These are phyloP conservation scores for Drosophila glabriapex DNA, from an alignment of 2,888 invertebrate genomes.

Conservation along the genomic window DNA sequence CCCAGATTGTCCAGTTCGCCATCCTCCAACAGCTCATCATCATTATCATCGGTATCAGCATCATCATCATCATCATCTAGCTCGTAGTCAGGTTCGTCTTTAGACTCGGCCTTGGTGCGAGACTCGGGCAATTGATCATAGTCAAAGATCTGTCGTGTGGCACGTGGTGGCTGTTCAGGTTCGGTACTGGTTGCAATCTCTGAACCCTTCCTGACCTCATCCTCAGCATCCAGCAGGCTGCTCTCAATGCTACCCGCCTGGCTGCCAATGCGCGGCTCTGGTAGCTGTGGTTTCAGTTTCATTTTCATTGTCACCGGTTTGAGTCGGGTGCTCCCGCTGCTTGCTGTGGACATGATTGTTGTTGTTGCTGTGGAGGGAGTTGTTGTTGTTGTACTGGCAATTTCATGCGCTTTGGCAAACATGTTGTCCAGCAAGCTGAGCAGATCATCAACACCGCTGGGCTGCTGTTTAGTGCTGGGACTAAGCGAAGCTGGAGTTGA, in stretches of 20 bases:
- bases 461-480: slow-evolving; percentile 11
- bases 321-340: slow-evolving; percentile 62
- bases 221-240: slow-evolving; percentile 55
- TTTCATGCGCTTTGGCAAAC: slow-evolving; percentile 78
- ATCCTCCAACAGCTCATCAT: slow-evolving; percentile 32
- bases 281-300: slow-evolving; percentile 55
- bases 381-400: slow-evolving; percentile 28
- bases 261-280: slow-evolving; percentile 72
- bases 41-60: slow-evolving; percentile 53
- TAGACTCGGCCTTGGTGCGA: slow-evolving; percentile 59
- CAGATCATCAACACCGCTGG: slow-evolving; percentile 79
- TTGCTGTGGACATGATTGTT: slow-evolving; percentile 23
- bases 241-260: slow-evolving; percentile 68
- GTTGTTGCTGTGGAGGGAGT: slow-evolving; percentile 19
- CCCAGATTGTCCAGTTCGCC: slow-evolving; percentile 35
- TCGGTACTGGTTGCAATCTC: slow-evolving; percentile 69
- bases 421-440: slow-evolving; percentile 83
- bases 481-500: slow-evolving; percentile 13
- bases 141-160: slow-evolving; percentile 84
- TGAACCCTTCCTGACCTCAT: slow-evolving; percentile 47
- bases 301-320: slow-evolving; percentile 65
- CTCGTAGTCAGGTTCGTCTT: slow-evolving; percentile 57
- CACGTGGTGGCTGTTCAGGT: slow-evolving; percentile 75
- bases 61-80: slow-evolving; percentile 50
- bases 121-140: slow-evolving; percentile 85